Evolutionary conservation across 1,140 invertebrate species (phyloP).

Genomic region (Bombus breviceps): DNA sequence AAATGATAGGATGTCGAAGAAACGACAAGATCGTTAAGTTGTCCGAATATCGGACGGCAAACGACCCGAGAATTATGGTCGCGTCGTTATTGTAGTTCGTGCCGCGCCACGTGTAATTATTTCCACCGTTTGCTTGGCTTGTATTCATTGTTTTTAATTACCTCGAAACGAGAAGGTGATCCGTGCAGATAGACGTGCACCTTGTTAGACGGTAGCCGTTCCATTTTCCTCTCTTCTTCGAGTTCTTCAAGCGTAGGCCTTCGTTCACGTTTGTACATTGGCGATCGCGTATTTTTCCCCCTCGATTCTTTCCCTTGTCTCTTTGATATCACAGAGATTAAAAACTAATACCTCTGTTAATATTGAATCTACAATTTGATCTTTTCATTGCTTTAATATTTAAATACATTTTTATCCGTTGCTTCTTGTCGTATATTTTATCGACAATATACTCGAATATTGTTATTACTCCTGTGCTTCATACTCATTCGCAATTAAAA

Average conservation of each 20-base stretch:
- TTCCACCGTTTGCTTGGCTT: constrained; percentile 19
- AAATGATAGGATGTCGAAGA: constrained; percentile 35
- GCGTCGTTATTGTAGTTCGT: constrained; percentile 14
- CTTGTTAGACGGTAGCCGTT: constrained; percentile 20
- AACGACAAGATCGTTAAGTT: constrained; percentile 30
- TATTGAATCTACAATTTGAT: no score
- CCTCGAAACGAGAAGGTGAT: constrained; percentile 20
- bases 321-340: neutral
- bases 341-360: neutral
- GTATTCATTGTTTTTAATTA: constrained; percentile 48
- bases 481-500: no score
- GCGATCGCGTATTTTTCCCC: neutral
- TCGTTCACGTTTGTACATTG: neutral
- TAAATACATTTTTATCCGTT: neutral
- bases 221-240: neutral
- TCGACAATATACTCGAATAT: no score
- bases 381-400: neutral
- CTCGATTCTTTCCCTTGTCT: no score
- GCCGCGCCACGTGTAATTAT: constrained; percentile 38
- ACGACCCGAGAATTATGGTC: constrained; percentile 41
- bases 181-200: constrained; percentile 5
- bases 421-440: no score
- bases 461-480: no score
- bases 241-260: neutral
- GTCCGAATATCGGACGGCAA: constrained; percentile 17